Evolutionary conservation across 1,140 invertebrate genomes (phyloP).

Genomic region (Intoshia linei): DNA sequence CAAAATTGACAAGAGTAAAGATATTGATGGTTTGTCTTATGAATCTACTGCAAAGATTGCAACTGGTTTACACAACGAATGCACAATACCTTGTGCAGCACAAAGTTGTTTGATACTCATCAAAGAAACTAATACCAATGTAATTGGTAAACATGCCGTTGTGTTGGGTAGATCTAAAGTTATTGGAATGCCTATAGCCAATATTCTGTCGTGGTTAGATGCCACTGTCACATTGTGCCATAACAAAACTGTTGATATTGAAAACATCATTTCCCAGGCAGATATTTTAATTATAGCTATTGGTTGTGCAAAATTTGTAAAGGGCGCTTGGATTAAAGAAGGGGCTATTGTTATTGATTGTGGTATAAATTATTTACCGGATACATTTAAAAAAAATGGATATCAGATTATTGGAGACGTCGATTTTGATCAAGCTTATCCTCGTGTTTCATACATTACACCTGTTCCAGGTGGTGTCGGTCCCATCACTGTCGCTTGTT

Average conservation of each 20-base stretch:
- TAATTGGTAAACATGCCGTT: conserved; percentile 48
- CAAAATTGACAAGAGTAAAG: background rate
- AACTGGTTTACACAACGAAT: conserved; percentile 36
- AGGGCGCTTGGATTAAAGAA: conserved; percentile 76
- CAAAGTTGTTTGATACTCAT: conserved; percentile 66
- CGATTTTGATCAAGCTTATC: conserved; percentile 39
- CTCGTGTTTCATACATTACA: conserved; percentile 60
- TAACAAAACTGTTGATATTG: conserved; percentile 53
- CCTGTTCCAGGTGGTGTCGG: conserved; percentile 90
- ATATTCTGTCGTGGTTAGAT: conserved; percentile 72
- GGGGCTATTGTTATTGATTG: conserved; percentile 97
- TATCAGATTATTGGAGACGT: conserved; percentile 68
- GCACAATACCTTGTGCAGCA: conserved; percentile 66
- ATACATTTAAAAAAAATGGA: conserved; percentile 21
- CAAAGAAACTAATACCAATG: conserved; percentile 28
- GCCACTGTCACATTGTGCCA: conserved; percentile 85
- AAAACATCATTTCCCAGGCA: conserved; percentile 36
- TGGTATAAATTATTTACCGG: conserved; percentile 69
- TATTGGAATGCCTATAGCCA: conserved; percentile 65
- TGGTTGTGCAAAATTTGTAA: conserved; percentile 57
- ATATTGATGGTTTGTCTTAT: conserved; percentile 36
- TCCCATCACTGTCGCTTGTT: conserved; percentile 89
- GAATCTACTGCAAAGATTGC: conserved; percentile 50
- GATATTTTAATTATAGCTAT: conserved; percentile 87
- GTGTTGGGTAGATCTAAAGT: conserved; percentile 84